Evolutionary conservation across 37 sponge, comb jelly and placozoan genomes (phyloP).

Genomic region (Eunapius fragilis): DNA sequence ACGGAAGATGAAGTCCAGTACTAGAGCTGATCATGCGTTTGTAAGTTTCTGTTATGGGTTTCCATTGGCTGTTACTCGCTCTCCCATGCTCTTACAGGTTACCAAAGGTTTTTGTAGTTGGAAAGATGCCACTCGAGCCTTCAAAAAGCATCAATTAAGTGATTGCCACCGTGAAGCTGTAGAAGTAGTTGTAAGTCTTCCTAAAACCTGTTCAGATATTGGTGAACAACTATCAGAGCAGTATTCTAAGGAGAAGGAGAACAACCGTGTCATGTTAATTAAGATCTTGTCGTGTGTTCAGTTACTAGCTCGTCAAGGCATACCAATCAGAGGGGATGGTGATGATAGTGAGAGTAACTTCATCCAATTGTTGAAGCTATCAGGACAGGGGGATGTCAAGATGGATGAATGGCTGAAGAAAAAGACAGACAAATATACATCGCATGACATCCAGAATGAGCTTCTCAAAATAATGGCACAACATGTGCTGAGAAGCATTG

Average conservation of each 20-base stretch:
- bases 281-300: constrained; percentile 28
- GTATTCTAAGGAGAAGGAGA: constrained; percentile 30
- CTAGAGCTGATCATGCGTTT: constrained; percentile 9
- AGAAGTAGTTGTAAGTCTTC: not conserved
- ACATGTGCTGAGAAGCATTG: constrained; percentile 27
- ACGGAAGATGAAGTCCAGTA: constrained; percentile 15
- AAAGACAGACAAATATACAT: constrained; percentile 15
- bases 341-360: constrained; percentile 49
- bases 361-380: constrained; percentile 26
- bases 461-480: constrained; percentile 30
- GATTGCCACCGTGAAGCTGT: constrained; percentile 42
- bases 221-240: constrained; percentile 38
- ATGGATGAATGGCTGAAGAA: constrained; percentile 23
- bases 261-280: constrained; percentile 19
- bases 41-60: constrained; percentile 9
- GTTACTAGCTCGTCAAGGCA: constrained; percentile 58
- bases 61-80: not conserved
- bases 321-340: constrained; percentile 54
- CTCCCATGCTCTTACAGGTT: not conserved
- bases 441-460: constrained; percentile 52
- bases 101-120: constrained; percentile 48
- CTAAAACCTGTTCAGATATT: constrained; percentile 53
- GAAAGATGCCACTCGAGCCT: constrained; percentile 51
- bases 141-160: constrained; percentile 45
- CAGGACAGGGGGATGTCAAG: not conserved